These are phyloP conservation scores for Drosophila equinoxialis DNA, from an alignment of 1,140 invertebrate genomes.

Conservation along the genomic window DNA sequence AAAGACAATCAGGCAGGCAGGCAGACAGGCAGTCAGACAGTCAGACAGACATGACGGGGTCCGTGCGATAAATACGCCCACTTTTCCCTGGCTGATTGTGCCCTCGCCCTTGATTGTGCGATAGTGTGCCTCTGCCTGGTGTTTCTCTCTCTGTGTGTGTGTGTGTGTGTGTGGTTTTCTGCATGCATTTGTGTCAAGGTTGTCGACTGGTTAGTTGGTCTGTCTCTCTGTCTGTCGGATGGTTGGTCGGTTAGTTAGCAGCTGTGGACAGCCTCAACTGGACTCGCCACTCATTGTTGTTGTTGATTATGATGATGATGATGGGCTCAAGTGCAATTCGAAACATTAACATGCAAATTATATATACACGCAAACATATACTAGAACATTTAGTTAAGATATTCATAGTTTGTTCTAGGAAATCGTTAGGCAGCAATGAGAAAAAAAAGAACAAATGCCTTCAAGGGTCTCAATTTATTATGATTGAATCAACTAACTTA, in stretches of 20 bases:
- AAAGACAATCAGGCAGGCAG: not conserved
- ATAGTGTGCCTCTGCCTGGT: not conserved
- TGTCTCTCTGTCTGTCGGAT: not conserved
- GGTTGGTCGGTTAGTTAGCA: conserved; percentile 17
- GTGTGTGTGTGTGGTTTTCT: conserved; percentile 13
- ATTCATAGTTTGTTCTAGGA: conserved; percentile 33
- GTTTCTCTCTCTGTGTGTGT: not conserved
- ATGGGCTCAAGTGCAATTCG: conserved; percentile 37
- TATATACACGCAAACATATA: conserved; percentile 15
- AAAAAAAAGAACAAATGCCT: not conserved
- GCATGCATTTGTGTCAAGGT: conserved; percentile 55
- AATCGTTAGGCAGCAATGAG: conserved; percentile 22
- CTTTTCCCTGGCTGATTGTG: conserved; percentile 16
- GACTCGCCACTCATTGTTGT: not conserved
- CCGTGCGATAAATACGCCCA: conserved; percentile 12
- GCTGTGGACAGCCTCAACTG: conserved; percentile 37
- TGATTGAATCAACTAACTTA: too few relatives aligned
- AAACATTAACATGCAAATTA: conserved; percentile 55
- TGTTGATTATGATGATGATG: conserved; percentile 13
- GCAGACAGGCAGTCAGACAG: not conserved
- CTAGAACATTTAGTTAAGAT: conserved; percentile 11
- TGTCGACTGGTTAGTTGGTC: conserved; percentile 41
- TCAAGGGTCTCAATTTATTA: too few relatives aligned
- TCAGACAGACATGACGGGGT: not conserved
- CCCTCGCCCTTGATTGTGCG: conserved; percentile 29